Evolutionary conservation across 2,888 invertebrate genomes (phyloP).

Genomic region (Resseliella maxima): DNA sequence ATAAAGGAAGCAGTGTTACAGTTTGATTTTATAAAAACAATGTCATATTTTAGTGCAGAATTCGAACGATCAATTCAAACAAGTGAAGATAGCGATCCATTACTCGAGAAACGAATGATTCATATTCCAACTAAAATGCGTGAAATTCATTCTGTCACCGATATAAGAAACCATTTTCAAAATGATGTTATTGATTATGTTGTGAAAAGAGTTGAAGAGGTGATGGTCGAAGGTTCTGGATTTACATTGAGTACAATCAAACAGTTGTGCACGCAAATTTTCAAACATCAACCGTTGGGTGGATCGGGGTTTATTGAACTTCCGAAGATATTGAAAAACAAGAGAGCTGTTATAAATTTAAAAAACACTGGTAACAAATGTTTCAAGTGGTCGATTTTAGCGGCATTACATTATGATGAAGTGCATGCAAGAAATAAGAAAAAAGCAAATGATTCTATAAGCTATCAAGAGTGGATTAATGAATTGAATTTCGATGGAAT

Average conservation of each 20-base stretch:
- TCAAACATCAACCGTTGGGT: slow-evolving; percentile 58
- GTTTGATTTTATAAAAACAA: neutral
- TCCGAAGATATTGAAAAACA: slow-evolving; percentile 59
- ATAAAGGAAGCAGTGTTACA: neutral
- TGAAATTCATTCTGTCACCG: neutral
- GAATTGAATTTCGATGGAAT: slow-evolving; percentile 61
- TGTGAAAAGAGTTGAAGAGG: neutral
- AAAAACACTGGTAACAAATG: slow-evolving; percentile 61
- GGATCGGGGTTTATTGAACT: slow-evolving; percentile 59
- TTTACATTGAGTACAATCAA: neutral
- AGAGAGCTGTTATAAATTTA: slow-evolving; percentile 61
- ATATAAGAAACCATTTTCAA: neutral
- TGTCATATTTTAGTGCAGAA: slow-evolving; percentile 41
- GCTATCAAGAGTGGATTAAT: slow-evolving; percentile 59
- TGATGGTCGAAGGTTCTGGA: slow-evolving; percentile 5
- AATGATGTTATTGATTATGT: neutral
- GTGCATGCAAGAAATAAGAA: slow-evolving; percentile 57
- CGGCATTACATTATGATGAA: slow-evolving; percentile 60
- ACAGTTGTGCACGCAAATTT: neutral
- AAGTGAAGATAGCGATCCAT: neutral
- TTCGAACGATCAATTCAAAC: neutral
- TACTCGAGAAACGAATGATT: neutral
- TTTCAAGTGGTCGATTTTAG: slow-evolving; percentile 61
- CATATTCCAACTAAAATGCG: neutral
- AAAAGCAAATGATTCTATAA: neutral